Evolutionary conservation across 2,797 vertebrate genomes (phyloP), one percentile per base, ranked within the genome.

Genomic region (Champsocephalus esox): DNA sequence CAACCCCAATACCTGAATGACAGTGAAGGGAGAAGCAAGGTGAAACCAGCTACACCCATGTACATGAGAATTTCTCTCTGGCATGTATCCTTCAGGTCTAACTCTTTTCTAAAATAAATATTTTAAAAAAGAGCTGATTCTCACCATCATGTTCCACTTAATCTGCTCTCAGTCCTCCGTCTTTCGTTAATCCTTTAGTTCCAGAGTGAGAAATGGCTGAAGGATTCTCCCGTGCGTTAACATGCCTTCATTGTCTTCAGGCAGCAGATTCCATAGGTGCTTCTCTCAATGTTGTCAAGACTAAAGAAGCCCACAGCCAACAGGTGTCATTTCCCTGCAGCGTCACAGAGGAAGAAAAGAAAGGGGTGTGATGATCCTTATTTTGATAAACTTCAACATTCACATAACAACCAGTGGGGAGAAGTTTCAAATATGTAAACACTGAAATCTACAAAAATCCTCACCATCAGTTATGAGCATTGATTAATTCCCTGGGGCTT

Each of bases 111-210:
- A 16, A 13, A 19, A 45, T 55, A 58, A 24, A 45, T 55, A 58
- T 6, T 50, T 13, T 43, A 3, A 64, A 34, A 81, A 55, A 55
- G 28, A 71, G 12, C 0, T 32, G 8, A 45, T 68, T 74, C 85
- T 70, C 86, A 91, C 90, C 83, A 10, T 73, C 38, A 51, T 80
- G 60, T 17, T 76, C 16, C 69, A 9, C 52, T 17, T 24, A 4
- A 28, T 32, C n/a, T 10, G 46, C 38, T 28, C 16, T 17, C 64
- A 16, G 48, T 60, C 32, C 7, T 48, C 13, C 48, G 10, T 49
- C 3, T 38, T 32, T 65, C 16, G n/a, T 58, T 45, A 13, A 34
- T 67, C 43, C 12, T 55, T 54, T 46, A 52, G 12, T 34, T 66
- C 41, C 38, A 12, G 43, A 12, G 1, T 2, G 28, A 51, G 44